Percentiles rank a stretch among this genome's conserved stretches.
These are phyloP conservation scores for Pangasius djambal DNA, from an alignment of 2,797 vertebrate species.

Conservation along the genomic window DNA sequence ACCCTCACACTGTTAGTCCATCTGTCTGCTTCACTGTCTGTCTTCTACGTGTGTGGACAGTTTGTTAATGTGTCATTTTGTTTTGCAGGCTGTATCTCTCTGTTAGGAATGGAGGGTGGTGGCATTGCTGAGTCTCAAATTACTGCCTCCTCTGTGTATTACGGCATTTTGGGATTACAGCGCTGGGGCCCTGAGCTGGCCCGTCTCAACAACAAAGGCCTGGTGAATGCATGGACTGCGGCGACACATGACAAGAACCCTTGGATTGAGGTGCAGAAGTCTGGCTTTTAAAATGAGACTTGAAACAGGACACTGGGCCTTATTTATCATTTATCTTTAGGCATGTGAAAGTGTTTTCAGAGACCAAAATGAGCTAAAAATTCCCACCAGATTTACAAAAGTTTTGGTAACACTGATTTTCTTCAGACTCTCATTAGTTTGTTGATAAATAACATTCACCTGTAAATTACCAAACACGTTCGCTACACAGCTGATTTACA, in stretches of 20 bases:
- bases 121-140: constrained; percentile 89
- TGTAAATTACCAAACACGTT: not conserved
- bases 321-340: not conserved
- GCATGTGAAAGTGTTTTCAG: not conserved
- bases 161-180: constrained; percentile 88
- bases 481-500: not conserved
- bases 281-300: not conserved
- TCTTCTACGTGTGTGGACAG: not conserved
- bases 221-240: constrained; percentile 96
- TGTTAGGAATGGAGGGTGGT: constrained; percentile 90
- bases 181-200: constrained; percentile 91
- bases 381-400: not conserved
- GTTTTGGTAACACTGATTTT: not conserved
- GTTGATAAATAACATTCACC: not conserved
- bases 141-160: constrained; percentile 84
- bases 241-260: constrained; percentile 88
- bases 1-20: constrained; percentile 49
- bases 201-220: constrained; percentile 87
- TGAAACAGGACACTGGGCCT: not conserved
- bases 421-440: not conserved
- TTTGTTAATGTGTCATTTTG: constrained; percentile 43
- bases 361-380: not conserved
- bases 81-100: constrained; percentile 80
- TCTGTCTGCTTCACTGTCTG: constrained; percentile 39
- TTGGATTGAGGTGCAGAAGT: constrained; percentile 87